Conservation (phyloP, 2,113 vertebrate species). For the Mesoclemmys tuberculata region DNA sequence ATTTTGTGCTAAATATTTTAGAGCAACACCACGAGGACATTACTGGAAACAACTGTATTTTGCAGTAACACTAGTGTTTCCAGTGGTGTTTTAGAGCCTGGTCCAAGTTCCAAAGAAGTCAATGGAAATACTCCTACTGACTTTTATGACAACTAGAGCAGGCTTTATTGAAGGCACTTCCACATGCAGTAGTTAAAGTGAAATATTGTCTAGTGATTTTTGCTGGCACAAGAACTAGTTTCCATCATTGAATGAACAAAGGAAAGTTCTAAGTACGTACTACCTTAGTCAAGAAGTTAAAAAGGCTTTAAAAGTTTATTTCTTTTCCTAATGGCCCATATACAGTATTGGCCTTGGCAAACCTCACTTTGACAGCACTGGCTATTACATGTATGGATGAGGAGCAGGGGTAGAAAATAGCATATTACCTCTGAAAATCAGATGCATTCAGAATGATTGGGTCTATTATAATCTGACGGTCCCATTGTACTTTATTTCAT, state of each 20-base stretch:
- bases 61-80: background rate
- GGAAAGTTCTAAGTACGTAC: background rate
- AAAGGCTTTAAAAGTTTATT: background rate
- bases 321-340: background rate
- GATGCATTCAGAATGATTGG: background rate
- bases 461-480: background rate
- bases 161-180: background rate
- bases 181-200: background rate
- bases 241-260: background rate
- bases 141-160: background rate
- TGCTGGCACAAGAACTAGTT: background rate
- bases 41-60: background rate
- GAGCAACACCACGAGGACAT: background rate
- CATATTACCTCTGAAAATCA: background rate
- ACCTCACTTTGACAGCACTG: background rate
- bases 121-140: background rate
- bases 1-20: conserved; percentile 41
- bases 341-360: background rate
- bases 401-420: background rate
- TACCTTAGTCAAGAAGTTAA: background rate
- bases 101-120: background rate
- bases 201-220: background rate
- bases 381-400: background rate
- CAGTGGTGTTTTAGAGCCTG: background rate
- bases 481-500: background rate